These are phyloP conservation scores for Tinamus major DNA, from an alignment of 2,797 vertebrate species.

Conservation along the genomic window DNA sequence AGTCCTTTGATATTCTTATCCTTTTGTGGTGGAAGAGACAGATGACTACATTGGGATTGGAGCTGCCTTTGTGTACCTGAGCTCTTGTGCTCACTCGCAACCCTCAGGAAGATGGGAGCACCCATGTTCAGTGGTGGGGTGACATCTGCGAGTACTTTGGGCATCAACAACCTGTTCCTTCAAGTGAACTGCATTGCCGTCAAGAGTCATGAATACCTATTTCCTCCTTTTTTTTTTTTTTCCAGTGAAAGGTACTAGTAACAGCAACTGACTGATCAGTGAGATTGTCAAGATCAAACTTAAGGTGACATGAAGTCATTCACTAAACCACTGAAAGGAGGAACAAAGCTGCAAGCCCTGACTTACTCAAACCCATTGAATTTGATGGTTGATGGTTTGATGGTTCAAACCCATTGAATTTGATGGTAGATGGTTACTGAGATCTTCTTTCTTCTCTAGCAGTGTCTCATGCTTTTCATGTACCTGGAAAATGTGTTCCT, in stretches of 20 bases:
- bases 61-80: background rate
- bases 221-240: background rate
- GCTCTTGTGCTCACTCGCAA: background rate
- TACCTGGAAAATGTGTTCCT: background rate
- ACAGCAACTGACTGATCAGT: background rate
- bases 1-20: background rate
- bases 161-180: background rate
- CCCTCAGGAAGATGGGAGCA: background rate
- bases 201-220: background rate
- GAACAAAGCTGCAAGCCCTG: background rate
- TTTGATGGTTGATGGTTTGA: too few species aligned
- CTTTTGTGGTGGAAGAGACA: background rate
- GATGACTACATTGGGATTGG: background rate
- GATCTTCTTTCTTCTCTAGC: background rate
- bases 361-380: background rate
- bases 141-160: background rate
- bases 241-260: background rate
- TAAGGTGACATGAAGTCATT: background rate
- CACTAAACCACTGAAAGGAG: background rate
- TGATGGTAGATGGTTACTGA: background rate
- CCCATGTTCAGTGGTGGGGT: background rate
- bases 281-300: background rate
- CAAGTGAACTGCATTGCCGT: background rate
- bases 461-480: background rate
- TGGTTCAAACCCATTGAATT: background rate